Base-by-base conservation (phyloP, 2,888 invertebrate species). In the Odontocolon sp. region DNA sequence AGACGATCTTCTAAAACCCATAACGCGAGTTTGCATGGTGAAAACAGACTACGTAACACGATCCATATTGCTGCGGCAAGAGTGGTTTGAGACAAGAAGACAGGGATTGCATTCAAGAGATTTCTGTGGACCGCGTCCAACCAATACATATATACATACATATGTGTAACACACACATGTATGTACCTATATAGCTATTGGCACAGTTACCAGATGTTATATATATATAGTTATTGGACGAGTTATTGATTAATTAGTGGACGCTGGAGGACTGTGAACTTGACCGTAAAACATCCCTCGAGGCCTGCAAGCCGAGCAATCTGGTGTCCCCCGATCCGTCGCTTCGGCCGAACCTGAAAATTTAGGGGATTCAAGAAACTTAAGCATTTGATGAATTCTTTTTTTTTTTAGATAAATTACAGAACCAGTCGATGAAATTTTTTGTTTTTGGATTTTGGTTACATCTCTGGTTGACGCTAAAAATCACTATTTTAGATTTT, bases 251-350 rank as follows among this genome's bases (percentile, higher is more conserved):
- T 88, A 88, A 87, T 89, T 89, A 71, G 85, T 87, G 18, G 88
- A 79, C 38, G 87, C 86, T 42, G 88, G 85, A 73, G 89, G 87
- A 84, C 86, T 88, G 81, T 88, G 86, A 77, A 88, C 83, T 78
- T 84, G 87, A 31, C 86, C 82, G 78, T 88, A 88, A 80, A 88
- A 89, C 73, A 88, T 84, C 66, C 84, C 86, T 72, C 87, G 84
- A 23, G 88, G 88, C 79, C 86, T 86, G 77, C 89, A 89, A 56
- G 88, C 88, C 36, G 88, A 86, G 76, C 88, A 89, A 75, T 89
- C 87, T 45, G 86, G 80, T 36, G 83, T 81, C 64, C 84, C 70
- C 67, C 87, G 83, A 70, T 87, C 87, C 38, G 73, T 81, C 54
- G 73, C 23, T 33, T 82, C 83, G 52, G 69, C 77, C 26, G 50